Evolutionary conservation across 2,888 invertebrate genomes (phyloP).

Genomic region (Diadegma fenestrale): DNA sequence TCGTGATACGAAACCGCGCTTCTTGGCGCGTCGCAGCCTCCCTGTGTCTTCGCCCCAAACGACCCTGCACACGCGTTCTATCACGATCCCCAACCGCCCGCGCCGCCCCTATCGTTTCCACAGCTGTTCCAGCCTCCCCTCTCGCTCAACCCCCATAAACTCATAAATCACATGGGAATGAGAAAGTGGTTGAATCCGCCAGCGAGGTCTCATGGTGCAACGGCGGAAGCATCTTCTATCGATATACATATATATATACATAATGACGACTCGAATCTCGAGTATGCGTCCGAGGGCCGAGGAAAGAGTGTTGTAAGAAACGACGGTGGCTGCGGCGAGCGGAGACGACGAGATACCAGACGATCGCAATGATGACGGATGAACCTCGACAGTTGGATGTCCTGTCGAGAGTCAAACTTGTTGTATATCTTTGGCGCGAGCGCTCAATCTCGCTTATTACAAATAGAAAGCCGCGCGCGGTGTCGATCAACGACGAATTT

Average conservation of each 20-base stretch:
- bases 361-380: conserved; percentile 52
- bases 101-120: neutral
- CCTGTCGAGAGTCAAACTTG: conserved; percentile 37
- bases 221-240: neutral
- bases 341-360: conserved; percentile 3
- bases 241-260: too few species aligned
- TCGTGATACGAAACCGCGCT: conserved; percentile 1
- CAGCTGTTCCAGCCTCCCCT: neutral
- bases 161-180: neutral
- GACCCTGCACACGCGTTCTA: neutral
- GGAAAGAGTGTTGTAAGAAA: neutral
- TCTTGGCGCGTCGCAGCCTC: neutral
- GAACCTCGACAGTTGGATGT: conserved; percentile 37
- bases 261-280: neutral
- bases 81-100: neutral
- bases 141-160: neutral
- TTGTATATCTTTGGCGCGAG: conserved; percentile 31
- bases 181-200: neutral
- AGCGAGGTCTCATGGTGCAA: neutral
- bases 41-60: conserved; percentile 5
- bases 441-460: conserved; percentile 29
- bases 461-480: conserved; percentile 44
- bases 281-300: neutral
- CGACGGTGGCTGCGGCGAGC: neutral
- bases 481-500: conserved; percentile 19